A percentile compares a stretch with the other conserved stretches of the same genome.
phyloP scores from a whole-genome alignment of 2,113 vertebrate genomes.

The Equus przewalskii region DNA sequence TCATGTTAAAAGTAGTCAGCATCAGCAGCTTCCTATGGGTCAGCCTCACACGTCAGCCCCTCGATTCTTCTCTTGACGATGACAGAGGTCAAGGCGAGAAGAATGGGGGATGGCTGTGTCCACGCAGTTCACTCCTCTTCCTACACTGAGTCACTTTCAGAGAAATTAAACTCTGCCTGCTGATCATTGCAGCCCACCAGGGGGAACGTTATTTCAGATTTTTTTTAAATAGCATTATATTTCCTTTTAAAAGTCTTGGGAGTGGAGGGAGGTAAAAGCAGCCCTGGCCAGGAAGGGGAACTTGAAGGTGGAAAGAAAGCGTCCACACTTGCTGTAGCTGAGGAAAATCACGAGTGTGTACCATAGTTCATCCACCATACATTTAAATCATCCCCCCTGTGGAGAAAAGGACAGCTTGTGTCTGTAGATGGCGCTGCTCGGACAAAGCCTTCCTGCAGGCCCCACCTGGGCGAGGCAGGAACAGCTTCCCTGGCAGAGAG shows the following conservation, averaged over 20 bases:
- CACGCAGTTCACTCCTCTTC: background rate
- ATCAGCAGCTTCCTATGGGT: background rate
- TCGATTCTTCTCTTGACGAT: background rate
- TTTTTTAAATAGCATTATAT: background rate
- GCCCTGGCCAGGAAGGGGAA: background rate
- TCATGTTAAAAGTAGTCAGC: background rate
- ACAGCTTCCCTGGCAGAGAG: background rate
- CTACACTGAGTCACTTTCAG: background rate
- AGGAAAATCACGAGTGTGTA: background rate
- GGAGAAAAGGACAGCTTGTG: background rate
- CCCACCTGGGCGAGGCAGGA: background rate
- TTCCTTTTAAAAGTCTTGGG: slow-evolving; percentile 36
- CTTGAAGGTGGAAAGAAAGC: background rate
- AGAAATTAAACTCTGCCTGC: background rate
- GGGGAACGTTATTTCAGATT: background rate
- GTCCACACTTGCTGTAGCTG: too few relatives aligned
- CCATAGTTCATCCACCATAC: background rate
- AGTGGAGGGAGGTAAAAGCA: background rate
- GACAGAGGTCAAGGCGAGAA: background rate
- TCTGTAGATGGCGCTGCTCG: accelerated
- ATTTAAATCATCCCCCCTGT: background rate
- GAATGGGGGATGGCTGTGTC: background rate
- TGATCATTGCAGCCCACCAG: background rate
- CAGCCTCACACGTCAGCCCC: background rate
- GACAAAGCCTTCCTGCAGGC: background rate